A percentile compares a stretch with the other conserved stretches of the same genome.
phyloP scores from a whole-genome alignment of 1,140 invertebrate species.

The Bombus superbus region DNA sequence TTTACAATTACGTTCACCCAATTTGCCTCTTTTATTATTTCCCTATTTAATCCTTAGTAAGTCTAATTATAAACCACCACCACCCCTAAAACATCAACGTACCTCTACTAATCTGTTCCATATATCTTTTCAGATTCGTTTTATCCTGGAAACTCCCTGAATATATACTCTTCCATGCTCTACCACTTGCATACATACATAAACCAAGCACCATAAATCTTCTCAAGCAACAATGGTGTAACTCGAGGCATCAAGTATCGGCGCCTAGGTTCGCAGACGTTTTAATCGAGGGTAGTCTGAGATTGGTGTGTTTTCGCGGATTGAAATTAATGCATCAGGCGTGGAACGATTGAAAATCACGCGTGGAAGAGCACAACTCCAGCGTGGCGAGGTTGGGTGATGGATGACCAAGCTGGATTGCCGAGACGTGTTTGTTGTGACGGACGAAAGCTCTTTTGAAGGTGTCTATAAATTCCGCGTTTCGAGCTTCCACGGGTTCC shows the following conservation, averaged over 20 bases:
- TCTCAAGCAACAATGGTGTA: neutral
- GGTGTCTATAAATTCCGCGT: slow-evolving; percentile 65
- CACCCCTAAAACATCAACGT: too few species aligned
- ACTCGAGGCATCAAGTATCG: slow-evolving; percentile 11
- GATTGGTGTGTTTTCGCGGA: neutral
- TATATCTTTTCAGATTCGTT: too few species aligned
- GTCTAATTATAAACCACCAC: too few species aligned
- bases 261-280: neutral
- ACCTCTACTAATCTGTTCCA: too few species aligned
- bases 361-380: neutral
- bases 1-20: too few species aligned
- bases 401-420: slow-evolving; percentile 57
- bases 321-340: slow-evolving; percentile 32
- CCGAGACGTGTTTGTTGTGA: slow-evolving; percentile 70
- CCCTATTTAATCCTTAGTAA: too few species aligned
- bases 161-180: neutral
- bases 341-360: slow-evolving; percentile 30
- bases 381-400: slow-evolving; percentile 39
- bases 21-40: too few species aligned
- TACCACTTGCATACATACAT: too few species aligned
- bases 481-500: slow-evolving; percentile 53
- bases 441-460: slow-evolving; percentile 66
- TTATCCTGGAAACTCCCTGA: too few species aligned
- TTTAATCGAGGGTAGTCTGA: neutral
- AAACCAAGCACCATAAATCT: neutral